phyloP scores from a whole-genome alignment of 2,797 vertebrate genomes.

The Megalops cyprinoides region DNA sequence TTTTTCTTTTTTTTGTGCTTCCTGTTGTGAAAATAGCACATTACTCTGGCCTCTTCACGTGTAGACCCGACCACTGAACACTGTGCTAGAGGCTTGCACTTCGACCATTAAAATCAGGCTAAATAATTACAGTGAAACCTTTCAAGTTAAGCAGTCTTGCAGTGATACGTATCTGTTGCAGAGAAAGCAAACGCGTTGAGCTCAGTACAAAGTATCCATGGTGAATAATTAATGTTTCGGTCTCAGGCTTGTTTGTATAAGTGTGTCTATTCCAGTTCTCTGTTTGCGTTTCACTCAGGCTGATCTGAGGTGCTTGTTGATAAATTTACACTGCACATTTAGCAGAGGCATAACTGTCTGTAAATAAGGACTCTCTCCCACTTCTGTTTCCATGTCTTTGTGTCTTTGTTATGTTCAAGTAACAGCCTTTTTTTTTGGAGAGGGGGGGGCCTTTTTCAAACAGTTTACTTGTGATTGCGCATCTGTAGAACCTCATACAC shows the following conservation, averaged over 20 bases:
- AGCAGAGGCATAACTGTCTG: neutral
- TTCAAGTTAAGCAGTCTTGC: too few species aligned
- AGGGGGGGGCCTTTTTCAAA: neutral
- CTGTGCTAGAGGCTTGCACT: neutral
- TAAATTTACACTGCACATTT: neutral
- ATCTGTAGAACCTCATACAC: neutral
- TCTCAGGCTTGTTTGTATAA: neutral
- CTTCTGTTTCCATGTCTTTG: neutral
- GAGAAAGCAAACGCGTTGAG: neutral
- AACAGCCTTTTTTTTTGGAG: too few species aligned
- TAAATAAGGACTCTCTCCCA: neutral
- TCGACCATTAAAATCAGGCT: neutral
- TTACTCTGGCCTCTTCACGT: too few species aligned
- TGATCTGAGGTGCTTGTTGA: neutral
- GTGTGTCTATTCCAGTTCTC: neutral
- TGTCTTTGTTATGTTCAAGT: too few species aligned
- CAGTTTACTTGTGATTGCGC: too few species aligned
- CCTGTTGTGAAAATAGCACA: too few species aligned
- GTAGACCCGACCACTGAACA: too few species aligned
- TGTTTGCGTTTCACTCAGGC: neutral
- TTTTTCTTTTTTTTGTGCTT: too few species aligned
- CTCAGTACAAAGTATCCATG: neutral
- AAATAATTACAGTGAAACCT: too few species aligned
- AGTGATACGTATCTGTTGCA: too few species aligned
- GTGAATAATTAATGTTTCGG: neutral